Base-by-base conservation (phyloP, 2,888 invertebrate genomes). In the Cheilosia urbana region DNA sequence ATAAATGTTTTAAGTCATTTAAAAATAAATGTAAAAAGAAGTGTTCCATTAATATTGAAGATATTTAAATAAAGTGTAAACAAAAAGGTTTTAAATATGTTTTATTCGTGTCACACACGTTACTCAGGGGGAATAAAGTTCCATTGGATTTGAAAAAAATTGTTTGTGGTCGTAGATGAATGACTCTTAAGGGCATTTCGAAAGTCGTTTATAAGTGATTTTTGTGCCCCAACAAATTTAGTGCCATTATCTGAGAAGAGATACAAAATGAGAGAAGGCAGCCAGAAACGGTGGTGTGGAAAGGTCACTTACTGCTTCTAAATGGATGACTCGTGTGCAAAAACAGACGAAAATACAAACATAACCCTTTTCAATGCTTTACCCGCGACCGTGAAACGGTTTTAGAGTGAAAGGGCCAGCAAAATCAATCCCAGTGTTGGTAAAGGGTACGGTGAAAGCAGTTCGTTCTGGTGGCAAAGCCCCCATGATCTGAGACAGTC, bases 351-450 rank as follows among this genome's bases (percentile, higher is more conserved):
- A 83, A 0, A 83, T 30, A 34, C 62, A 69, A 0, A 69, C 72
- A 40, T 79, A 80, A 1, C 76, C 58, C 27, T 77, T 85, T 13
- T 19, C 42, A 11, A 60, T 11, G 1, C 60, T 65, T 2, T 78
- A 75, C 9, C 55, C 62, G 15, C 78, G 49, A 1, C 75, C 34
- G 3, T 17, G n/a, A 0, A 63, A 76, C 0, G 69, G 45, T 47
- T 82, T 79, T 0, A 84, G 49, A 9, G 24, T 21, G n/a, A 84
- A 83, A 0, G 76, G 82, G 2, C 83, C 83, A 11, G 87, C 78
- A 49, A 83, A 87, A 19, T 87, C 85, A 6, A 42, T 7, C n/a
- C 42, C n/a, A 4, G 84, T 51, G 13, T 37, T 37, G 37, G 37
- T 37, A 37, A 37, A 37, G 0, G 30, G 76, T 66, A 4, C 66